phyloP scores from a whole-genome alignment of 35 echinoderm and acorn worm genomes.

The Eucidaris tribuloides region DNA sequence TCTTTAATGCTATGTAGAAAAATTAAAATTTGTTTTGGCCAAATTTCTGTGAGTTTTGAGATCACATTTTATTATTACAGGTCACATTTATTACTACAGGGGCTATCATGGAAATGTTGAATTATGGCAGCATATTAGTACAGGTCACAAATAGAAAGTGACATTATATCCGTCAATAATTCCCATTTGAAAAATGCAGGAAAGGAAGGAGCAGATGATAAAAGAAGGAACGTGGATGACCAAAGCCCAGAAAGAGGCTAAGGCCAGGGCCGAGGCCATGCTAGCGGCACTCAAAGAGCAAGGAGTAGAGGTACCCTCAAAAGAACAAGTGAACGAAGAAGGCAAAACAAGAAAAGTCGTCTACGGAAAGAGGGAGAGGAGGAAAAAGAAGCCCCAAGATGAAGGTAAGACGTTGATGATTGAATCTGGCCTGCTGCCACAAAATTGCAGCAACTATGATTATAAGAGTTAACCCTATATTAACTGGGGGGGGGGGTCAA shows the following conservation, averaged over 20 bases:
- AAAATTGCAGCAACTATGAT: too few species aligned
- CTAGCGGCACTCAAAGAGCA: conserved; percentile 72
- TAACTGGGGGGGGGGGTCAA: too few species aligned
- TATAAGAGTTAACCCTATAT: too few species aligned
- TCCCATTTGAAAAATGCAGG: conserved; percentile 41
- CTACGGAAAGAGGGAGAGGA: conserved; percentile 51
- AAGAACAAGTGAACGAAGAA: conserved; percentile 41
- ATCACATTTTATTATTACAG: too few species aligned
- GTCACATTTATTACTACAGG: not conserved
- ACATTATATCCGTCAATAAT: too few species aligned
- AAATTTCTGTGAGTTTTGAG: too few species aligned
- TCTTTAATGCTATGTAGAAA: too few species aligned
- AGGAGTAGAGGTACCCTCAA: conserved; percentile 76
- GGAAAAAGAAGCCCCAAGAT: conserved; percentile 47
- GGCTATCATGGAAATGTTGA: not conserved
- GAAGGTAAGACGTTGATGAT: too few species aligned
- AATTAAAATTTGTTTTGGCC: too few species aligned
- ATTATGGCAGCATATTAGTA: not conserved
- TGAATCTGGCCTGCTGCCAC: too few species aligned
- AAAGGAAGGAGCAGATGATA: conserved; percentile 68
- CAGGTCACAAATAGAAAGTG: not conserved
- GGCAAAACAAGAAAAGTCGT: conserved; percentile 36
- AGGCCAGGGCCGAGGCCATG: conserved; percentile 64
- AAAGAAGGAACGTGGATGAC: conserved; percentile 87
- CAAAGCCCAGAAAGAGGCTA: conserved; percentile 69